Evolutionary conservation across 1,140 invertebrate species (phyloP).

Genomic region (Drosophila bipectinata): DNA sequence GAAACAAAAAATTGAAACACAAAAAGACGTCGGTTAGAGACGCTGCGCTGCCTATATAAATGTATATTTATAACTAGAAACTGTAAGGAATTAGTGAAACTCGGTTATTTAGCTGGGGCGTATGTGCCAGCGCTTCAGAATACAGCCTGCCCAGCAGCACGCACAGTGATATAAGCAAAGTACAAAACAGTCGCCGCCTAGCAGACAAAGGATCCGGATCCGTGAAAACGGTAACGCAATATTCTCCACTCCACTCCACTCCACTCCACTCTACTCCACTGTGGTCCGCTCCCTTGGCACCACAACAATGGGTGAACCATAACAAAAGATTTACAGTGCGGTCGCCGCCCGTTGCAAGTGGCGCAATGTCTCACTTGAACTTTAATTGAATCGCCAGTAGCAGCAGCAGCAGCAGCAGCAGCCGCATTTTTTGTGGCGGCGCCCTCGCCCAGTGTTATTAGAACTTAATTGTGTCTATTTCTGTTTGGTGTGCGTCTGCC

Average conservation of each 20-base stretch:
- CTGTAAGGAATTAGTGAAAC: slow-evolving; percentile 36
- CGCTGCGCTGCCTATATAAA: slow-evolving; percentile 43
- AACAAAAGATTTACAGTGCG: slow-evolving; percentile 2
- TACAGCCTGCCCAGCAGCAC: slow-evolving; percentile 15
- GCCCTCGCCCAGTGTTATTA: slow-evolving; percentile 63
- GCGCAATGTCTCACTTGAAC: slow-evolving; percentile 57
- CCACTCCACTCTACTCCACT: slow-evolving; percentile 5
- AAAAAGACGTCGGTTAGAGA: slow-evolving; percentile 34
- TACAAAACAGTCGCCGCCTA: slow-evolving; percentile 59
- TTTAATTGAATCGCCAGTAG: slow-evolving; percentile 72
- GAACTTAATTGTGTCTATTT: slow-evolving; percentile 80
- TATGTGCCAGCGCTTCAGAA: slow-evolving; percentile 39
- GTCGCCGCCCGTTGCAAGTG: slow-evolving; percentile 51
- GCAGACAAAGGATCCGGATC: slow-evolving; percentile 60
- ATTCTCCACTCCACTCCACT: slow-evolving; percentile 8
- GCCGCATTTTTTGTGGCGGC: slow-evolving; percentile 8
- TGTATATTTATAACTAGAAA: slow-evolving; percentile 46
- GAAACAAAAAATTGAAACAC: slow-evolving; percentile 54
- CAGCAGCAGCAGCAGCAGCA: slow-evolving; percentile 5
- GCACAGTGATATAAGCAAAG: slow-evolving; percentile 67
- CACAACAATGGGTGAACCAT: slow-evolving; percentile 22
- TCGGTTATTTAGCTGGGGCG: slow-evolving; percentile 17
- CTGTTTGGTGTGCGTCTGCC: slow-evolving; percentile 63
- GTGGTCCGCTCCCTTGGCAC: background rate
- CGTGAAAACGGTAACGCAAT: slow-evolving; percentile 61